Base-by-base conservation (phyloP, 2,888 invertebrate species). In the Tuta absoluta region DNA sequence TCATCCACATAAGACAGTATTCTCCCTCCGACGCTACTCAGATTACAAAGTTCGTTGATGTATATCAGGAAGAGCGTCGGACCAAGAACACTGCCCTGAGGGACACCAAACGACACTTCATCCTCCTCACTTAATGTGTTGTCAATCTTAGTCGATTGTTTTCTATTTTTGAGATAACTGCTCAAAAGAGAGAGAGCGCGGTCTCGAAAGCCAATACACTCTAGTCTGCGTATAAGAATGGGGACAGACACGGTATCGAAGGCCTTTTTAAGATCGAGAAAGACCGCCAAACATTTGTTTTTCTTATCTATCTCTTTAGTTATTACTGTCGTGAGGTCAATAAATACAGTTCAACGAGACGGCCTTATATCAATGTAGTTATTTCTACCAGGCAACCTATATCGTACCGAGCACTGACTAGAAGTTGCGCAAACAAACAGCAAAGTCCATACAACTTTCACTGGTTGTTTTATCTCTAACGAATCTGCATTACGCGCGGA, bases 401-500 rank as follows among this genome's bases (percentile, higher is more conserved):
- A 33, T 33, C 33, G 33, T 33, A 8, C 33, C 33, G 8, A 33
- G 10, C 33, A 33, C 8, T 23, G 14, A 24, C 14, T 23, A 14
- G 14, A 11, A 45, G 45, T 45, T 45, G 3, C 45, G 45, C 17
- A 45, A 53, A 21, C 51, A 11, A 51, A 12, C 23, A 51, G 23
- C 51, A 14, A 53, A 23, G 23, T 23, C 51, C 23, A 23, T 23
- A 49, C 24, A 73, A 81, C 86, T 88, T 88, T 89, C 86, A 85
- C 86, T 84, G 76, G 38, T 51, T 59, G 21, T 73, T 73, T 49
- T 72, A 72, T 77, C 74, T 74, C 75, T 56, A 56, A 56, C 56
- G 56, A 33, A 56, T 56, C 56, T 14, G 51, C 23, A 51, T 23
- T 51, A 23, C 51, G 21, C 4, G 17, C 72, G 79, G 77, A 70